A percentile compares a stretch with the other conserved stretches of the same genome.
Evolutionary conservation across 1,140 invertebrate genomes (phyloP).

Genomic region (Epicauta chinensis): DNA sequence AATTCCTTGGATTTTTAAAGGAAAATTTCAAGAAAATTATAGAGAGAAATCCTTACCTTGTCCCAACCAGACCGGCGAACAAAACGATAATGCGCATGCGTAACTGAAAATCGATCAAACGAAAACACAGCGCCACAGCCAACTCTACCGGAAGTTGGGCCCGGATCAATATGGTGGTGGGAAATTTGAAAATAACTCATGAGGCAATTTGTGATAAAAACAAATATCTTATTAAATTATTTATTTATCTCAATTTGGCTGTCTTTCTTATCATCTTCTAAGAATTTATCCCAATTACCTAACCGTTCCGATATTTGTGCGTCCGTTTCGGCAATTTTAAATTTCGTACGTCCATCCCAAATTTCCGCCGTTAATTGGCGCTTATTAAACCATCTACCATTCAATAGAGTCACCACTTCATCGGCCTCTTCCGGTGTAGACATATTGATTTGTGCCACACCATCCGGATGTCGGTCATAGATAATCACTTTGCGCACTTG

Average conservation of each 20-base stretch:
- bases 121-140: neutral
- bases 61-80: slow-evolving; percentile 52
- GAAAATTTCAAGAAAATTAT: slow-evolving; percentile 7
- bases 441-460: slow-evolving; percentile 89
- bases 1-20: too few species aligned
- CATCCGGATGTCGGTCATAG: slow-evolving; percentile 92
- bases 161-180: too few species aligned
- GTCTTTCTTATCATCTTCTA: slow-evolving; percentile 48
- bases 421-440: slow-evolving; percentile 87
- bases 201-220: too few species aligned
- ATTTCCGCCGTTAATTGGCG: slow-evolving; percentile 76
- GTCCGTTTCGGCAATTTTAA: slow-evolving; percentile 85
- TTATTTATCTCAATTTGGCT: neutral
- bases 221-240: too few species aligned
- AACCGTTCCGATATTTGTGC: slow-evolving; percentile 75
- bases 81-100: slow-evolving; percentile 47
- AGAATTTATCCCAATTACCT: slow-evolving; percentile 82
- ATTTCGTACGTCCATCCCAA: slow-evolving; percentile 96
- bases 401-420: slow-evolving; percentile 77
- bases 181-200: too few species aligned
- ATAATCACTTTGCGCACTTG: slow-evolving; percentile 87
- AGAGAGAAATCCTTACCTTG: slow-evolving; percentile 29
- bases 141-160: too few species aligned
- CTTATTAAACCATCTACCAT: slow-evolving; percentile 89
- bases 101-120: neutral